phyloP scores from a whole-genome alignment of 2,888 invertebrate species.

The Argynnis bischoffii region DNA sequence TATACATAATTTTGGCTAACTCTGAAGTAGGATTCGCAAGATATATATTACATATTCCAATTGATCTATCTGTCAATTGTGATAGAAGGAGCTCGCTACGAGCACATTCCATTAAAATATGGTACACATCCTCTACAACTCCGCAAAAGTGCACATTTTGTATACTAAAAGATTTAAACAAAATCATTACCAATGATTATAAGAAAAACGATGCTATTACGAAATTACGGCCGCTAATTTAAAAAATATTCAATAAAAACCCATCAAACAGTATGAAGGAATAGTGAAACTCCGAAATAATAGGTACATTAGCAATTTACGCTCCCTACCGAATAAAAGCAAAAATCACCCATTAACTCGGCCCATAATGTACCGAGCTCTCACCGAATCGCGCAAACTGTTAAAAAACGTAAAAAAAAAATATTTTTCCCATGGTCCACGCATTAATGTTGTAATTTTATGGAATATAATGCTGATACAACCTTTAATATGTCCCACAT shows the following conservation, averaged over 20 bases:
- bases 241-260: conserved; percentile 21
- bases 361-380: conserved; percentile 71
- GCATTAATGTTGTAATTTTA: conserved; percentile 58
- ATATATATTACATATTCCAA: too few species aligned
- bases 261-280: conserved; percentile 13
- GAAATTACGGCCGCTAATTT: conserved; percentile 7
- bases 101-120: too few species aligned
- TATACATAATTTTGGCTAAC: too few species aligned
- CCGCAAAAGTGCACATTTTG: too few species aligned
- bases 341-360: conserved; percentile 53
- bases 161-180: neutral
- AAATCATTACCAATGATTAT: conserved; percentile 2
- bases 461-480: conserved; percentile 15
- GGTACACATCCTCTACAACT: too few species aligned
- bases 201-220: conserved; percentile 9
- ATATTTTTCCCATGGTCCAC: conserved; percentile 72
- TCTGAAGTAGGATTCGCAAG: too few species aligned
- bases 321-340: conserved; percentile 50
- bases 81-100: too few species aligned
- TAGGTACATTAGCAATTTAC: conserved; percentile 40
- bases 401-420: conserved; percentile 53
- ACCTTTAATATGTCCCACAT: conserved; percentile 10
- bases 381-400: conserved; percentile 76
- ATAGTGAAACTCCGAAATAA: conserved; percentile 29
- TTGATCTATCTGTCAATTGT: too few species aligned